Percentiles rank a stretch among this genome's conserved stretches.
phyloP scores from a whole-genome alignment of 1,140 invertebrate species.

The Fopius arisanus region DNA sequence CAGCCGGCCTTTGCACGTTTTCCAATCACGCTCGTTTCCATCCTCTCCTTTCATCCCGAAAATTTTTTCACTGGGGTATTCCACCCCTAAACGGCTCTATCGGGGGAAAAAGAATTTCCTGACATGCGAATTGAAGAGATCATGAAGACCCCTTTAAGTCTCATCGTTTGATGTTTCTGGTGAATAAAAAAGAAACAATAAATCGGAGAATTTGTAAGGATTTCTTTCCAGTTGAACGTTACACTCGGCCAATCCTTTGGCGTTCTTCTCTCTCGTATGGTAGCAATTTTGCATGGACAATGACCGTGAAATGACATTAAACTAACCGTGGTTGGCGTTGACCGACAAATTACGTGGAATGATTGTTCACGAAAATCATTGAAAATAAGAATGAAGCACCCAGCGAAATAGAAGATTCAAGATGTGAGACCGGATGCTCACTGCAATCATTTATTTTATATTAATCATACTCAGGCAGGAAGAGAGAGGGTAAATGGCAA shows the following conservation, averaged over 20 bases:
- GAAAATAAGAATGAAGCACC: conserved; percentile 11
- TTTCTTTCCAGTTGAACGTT: background rate
- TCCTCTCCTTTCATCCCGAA: conserved; percentile 23
- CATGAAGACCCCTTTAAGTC: background rate
- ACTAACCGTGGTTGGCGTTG: conserved; percentile 60
- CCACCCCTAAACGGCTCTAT: background rate
- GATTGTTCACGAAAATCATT: conserved; percentile 49
- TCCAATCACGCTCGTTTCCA: conserved; percentile 55
- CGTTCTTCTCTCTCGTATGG: conserved; percentile 27
- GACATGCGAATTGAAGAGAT: background rate
- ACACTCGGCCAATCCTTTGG: background rate
- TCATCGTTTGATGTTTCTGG: background rate
- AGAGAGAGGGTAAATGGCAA: conserved; percentile 40
- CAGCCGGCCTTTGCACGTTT: conserved; percentile 56
- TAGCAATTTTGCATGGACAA: conserved; percentile 58
- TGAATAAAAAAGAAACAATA: conserved; percentile 9
- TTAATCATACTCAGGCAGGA: conserved; percentile 59
- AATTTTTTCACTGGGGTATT: background rate
- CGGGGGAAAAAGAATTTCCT: conserved; percentile 45
- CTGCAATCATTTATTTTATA: conserved; percentile 64
- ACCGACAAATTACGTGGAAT: conserved; percentile 64
- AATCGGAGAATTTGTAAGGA: background rate
- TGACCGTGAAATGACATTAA: conserved; percentile 64
- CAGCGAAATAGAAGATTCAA: conserved; percentile 48
- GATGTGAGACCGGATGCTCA: conserved; percentile 60